Percentiles rank a stretch among this genome's conserved stretches.
phyloP scores from a whole-genome alignment of 2,888 invertebrate genomes.

The Crepidodera aurea region DNA sequence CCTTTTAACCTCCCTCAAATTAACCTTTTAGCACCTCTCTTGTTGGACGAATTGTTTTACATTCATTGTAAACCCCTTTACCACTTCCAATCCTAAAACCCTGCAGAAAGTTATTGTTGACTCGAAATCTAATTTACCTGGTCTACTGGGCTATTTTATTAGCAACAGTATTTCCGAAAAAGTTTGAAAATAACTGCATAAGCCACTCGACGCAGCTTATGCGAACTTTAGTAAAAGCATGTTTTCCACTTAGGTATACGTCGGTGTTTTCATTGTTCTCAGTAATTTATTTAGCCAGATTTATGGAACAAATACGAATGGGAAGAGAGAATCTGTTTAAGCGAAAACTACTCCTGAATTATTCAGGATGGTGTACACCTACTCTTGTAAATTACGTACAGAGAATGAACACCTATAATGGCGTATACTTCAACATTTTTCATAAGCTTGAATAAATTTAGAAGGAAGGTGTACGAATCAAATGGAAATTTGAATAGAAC shows the following conservation, averaged over 20 bases:
- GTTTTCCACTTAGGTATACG: background rate
- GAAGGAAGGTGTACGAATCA: background rate
- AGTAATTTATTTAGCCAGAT: slow-evolving; percentile 8
- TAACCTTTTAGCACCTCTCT: too few relatives aligned
- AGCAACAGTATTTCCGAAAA: too few relatives aligned
- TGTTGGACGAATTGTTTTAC: too few relatives aligned
- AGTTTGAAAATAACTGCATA: too few relatives aligned
- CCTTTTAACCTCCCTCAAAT: too few relatives aligned
- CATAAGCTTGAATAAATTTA: slow-evolving; percentile 1
- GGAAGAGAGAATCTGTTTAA: slow-evolving; percentile 1
- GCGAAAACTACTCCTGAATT: slow-evolving; percentile 6
- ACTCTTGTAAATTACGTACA: slow-evolving; percentile 10
- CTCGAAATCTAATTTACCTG: too few relatives aligned
- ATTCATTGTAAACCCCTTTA: too few relatives aligned
- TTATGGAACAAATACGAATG: background rate
- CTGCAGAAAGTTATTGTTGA: too few relatives aligned
- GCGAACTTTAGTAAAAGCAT: background rate
- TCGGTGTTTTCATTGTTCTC: slow-evolving; percentile 8
- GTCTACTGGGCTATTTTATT: too few relatives aligned
- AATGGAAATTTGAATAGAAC: background rate
- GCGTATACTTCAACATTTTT: slow-evolving; percentile 4
- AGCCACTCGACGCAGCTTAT: too few relatives aligned
- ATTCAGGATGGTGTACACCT: slow-evolving; percentile 4
- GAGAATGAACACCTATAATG: slow-evolving; percentile 8
- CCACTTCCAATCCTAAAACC: too few relatives aligned